phyloP scores from a whole-genome alignment of 2,888 invertebrate genomes.

The Thymelicus acteon region DNA sequence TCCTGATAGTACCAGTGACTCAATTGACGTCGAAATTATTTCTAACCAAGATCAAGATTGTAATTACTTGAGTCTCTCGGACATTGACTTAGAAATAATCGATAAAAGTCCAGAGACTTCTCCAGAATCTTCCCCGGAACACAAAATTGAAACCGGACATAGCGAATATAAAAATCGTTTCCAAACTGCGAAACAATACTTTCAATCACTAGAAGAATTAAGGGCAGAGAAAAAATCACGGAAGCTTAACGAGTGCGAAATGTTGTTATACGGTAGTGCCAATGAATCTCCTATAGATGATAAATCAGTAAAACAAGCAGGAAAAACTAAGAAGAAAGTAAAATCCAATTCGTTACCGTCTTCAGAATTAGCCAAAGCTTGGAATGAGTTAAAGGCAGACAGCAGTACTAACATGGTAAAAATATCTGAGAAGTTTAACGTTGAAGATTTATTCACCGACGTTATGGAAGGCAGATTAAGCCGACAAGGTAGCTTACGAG shows the following conservation, averaged over 20 bases:
- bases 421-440: constrained; percentile 81
- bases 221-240: constrained; percentile 61
- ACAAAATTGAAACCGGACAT: constrained; percentile 51
- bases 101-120: constrained; percentile 58
- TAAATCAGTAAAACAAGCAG: constrained; percentile 48
- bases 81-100: constrained; percentile 76
- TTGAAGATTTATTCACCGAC: constrained; percentile 79
- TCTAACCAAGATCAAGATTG: constrained; percentile 59
- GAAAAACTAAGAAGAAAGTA: constrained; percentile 60
- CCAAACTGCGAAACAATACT: constrained; percentile 76
- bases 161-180: constrained; percentile 78
- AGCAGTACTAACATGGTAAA: constrained; percentile 66
- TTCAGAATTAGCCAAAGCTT: constrained; percentile 73
- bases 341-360: constrained; percentile 77
- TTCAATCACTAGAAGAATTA: constrained; percentile 78
- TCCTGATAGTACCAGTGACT: constrained; percentile 50
- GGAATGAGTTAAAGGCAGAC: constrained; percentile 66
- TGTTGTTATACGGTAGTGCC: constrained; percentile 62
- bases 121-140: constrained; percentile 54
- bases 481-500: constrained; percentile 79
- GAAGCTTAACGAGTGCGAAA: constrained; percentile 74
- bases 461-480: constrained; percentile 77
- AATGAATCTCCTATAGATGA: constrained; percentile 67
- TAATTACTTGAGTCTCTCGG: constrained; percentile 69
- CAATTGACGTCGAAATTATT: constrained; percentile 53